Conservation (phyloP, 1,140 invertebrate genomes). For the Plutomurus gul region DNA sequence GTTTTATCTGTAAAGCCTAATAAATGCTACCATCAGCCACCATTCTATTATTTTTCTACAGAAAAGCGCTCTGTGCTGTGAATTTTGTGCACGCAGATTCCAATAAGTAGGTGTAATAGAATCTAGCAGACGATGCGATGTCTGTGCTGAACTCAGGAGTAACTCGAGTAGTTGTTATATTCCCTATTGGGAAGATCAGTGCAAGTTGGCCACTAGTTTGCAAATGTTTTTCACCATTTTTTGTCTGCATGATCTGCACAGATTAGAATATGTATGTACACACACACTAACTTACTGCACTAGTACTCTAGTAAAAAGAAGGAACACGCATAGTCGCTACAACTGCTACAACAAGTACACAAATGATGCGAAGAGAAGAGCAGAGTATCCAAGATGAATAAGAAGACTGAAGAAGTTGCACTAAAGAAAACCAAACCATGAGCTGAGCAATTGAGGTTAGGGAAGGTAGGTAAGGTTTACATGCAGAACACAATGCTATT, state of each 20-base stretch:
- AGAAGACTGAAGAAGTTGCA: background rate
- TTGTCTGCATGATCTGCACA: background rate
- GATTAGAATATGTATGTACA: background rate
- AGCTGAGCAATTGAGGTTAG: slow-evolving; percentile 26
- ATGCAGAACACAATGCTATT: background rate
- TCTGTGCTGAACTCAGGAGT: too few relatives aligned
- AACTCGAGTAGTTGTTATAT: background rate
- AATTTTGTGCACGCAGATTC: background rate
- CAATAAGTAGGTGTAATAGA: slow-evolving; percentile 6
- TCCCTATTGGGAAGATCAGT: background rate
- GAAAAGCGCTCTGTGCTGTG: too few relatives aligned
- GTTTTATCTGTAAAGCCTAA: background rate
- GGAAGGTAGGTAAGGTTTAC: background rate
- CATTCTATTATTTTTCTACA: too few relatives aligned
- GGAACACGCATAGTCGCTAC: background rate
- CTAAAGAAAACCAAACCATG: slow-evolving; percentile 26
- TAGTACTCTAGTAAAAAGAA: background rate
- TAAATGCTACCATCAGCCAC: too few relatives aligned
- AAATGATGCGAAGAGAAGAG: background rate
- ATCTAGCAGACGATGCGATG: too few relatives aligned
- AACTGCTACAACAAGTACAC: background rate
- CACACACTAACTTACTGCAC: background rate
- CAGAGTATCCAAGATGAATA: background rate
- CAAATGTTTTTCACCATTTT: slow-evolving; percentile 33
- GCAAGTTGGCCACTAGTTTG: slow-evolving; percentile 34